A percentile compares a stretch with the other conserved stretches of the same genome.
Evolutionary conservation across 2,113 vertebrate species (phyloP).

Genomic region (Brevimyrus niger): DNA sequence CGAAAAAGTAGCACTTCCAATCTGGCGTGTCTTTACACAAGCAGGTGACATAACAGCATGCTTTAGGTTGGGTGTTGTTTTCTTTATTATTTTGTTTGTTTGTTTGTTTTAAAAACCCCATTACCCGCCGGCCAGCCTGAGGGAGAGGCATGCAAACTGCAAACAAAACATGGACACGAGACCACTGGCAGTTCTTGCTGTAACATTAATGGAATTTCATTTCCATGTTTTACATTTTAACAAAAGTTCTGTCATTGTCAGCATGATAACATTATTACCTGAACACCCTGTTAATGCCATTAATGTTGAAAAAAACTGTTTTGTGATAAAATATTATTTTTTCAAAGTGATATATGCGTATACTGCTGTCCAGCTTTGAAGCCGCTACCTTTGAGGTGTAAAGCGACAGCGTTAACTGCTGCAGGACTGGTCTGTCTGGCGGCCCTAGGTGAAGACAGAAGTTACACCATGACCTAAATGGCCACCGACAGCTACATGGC

Average conservation of each 20-base stretch:
- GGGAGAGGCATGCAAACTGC: background rate
- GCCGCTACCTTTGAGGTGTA: background rate
- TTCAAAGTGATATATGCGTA: background rate
- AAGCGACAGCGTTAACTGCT: background rate
- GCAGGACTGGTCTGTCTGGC: background rate
- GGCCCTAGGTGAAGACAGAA: background rate
- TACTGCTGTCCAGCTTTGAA: background rate
- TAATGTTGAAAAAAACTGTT: background rate
- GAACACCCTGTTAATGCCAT: background rate
- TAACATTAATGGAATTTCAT: background rate
- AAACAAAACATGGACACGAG: background rate
- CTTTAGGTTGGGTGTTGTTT: background rate
- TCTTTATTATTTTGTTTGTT: background rate
- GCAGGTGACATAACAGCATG: background rate
- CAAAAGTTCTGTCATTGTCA: background rate
- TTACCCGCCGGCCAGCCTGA: background rate
- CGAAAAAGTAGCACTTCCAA: background rate
- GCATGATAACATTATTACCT: background rate
- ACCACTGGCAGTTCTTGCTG: background rate
- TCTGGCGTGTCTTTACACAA: background rate
- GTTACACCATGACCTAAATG: background rate
- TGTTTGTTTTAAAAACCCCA: background rate
- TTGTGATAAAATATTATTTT: background rate
- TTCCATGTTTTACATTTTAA: background rate
- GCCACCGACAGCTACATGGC: background rate